Conservation (phyloP, 2,797 vertebrate species). For the Fratercula arctica region DNA sequence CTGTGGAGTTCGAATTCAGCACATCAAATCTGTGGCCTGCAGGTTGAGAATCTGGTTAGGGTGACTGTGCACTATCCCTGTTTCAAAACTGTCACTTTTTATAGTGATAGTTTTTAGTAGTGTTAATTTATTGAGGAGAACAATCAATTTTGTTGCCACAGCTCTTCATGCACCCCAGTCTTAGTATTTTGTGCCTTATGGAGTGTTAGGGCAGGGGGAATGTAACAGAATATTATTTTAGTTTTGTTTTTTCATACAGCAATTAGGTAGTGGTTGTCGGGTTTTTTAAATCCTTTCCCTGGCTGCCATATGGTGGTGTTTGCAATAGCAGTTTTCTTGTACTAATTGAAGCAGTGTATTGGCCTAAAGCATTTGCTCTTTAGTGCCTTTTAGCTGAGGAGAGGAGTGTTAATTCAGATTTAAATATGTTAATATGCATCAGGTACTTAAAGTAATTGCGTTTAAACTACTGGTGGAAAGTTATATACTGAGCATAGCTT, state of each 20-base stretch:
- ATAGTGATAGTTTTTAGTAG: background rate
- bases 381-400: background rate
- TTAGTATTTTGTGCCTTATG: background rate
- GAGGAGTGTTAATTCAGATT: background rate
- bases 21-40: rapidly evolving
- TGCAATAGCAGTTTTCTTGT: background rate
- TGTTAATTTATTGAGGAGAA: background rate
- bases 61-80: background rate
- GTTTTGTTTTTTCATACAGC: background rate
- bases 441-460: background rate
- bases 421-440: background rate
- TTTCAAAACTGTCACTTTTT: background rate
- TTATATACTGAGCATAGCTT: background rate
- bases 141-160: background rate
- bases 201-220: background rate
- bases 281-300: background rate
- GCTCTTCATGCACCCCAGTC: background rate
- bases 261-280: background rate
- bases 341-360: background rate
- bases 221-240: background rate
- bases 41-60: background rate
- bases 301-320: background rate
- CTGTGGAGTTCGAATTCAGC: background rate
- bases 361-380: background rate
- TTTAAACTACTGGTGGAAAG: background rate